phyloP scores from a whole-genome alignment of 2,797 vertebrate species.

The Serranus cabrilla region DNA sequence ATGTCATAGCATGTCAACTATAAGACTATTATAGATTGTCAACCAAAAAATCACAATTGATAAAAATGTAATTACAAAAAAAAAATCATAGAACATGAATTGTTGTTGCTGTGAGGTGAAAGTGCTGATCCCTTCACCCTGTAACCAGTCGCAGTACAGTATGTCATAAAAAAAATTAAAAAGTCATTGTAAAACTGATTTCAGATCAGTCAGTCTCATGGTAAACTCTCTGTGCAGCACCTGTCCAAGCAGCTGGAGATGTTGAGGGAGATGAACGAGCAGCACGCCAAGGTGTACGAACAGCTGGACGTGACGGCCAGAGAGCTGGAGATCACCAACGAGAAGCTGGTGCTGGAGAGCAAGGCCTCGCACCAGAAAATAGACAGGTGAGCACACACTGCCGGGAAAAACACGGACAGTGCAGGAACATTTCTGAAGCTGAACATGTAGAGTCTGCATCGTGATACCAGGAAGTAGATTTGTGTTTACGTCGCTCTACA shows the following conservation, averaged over 20 bases:
- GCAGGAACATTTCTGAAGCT: neutral
- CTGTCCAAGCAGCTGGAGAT: slow-evolving; percentile 96
- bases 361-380: slow-evolving; percentile 97
- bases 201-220: neutral
- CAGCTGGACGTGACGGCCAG: slow-evolving; percentile 95
- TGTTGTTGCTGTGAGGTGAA: too few relatives aligned
- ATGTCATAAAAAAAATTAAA: too few relatives aligned
- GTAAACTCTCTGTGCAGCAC: slow-evolving; percentile 83
- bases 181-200: too few relatives aligned
- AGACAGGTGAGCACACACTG: slow-evolving; percentile 87
- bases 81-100: too few relatives aligned
- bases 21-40: too few relatives aligned
- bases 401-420: too few relatives aligned
- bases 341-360: slow-evolving; percentile 96
- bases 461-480: neutral
- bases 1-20: too few relatives aligned
- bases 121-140: too few relatives aligned
- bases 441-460: neutral
- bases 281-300: slow-evolving; percentile 97
- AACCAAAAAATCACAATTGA: too few relatives aligned
- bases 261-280: slow-evolving; percentile 95
- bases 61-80: too few relatives aligned
- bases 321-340: slow-evolving; percentile 95
- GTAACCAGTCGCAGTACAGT: too few relatives aligned
- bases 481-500: neutral